Conservation (phyloP, 1,140 invertebrate genomes). For the Pseudomyrmex sp. region DNA sequence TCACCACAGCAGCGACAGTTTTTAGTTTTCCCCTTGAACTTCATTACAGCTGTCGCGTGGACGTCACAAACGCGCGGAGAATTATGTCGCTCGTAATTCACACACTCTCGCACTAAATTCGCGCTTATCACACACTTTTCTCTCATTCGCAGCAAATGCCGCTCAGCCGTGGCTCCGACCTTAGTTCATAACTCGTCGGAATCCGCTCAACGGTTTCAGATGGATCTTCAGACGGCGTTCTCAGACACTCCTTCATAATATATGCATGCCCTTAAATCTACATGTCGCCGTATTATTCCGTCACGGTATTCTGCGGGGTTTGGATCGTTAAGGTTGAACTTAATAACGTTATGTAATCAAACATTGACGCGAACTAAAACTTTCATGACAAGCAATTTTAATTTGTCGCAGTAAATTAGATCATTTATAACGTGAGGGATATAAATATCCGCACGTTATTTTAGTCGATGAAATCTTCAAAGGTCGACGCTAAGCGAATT, state of each 20-base stretch:
- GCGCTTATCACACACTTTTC: slow-evolving; percentile 26
- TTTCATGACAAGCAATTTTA: neutral
- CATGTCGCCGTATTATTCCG: slow-evolving; percentile 41
- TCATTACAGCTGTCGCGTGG: neutral
- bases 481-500: too few species aligned
- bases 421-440: too few species aligned
- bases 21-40: slow-evolving; percentile 28
- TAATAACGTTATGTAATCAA: slow-evolving; percentile 5
- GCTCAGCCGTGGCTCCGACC: slow-evolving; percentile 4
- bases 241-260: neutral
- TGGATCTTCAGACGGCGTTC: neutral
- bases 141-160: neutral
- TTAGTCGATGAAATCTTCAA: too few species aligned
- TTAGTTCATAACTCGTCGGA: slow-evolving; percentile 37
- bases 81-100: slow-evolving; percentile 30
- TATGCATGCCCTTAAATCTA: slow-evolving; percentile 40
- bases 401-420: neutral
- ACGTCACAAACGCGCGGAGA: neutral
- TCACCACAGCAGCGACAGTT: too few species aligned
- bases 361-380: slow-evolving; percentile 18
- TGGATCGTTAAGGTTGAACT: neutral
- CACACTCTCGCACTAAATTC: neutral
- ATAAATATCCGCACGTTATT: too few species aligned
- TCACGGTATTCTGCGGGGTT: slow-evolving; percentile 10
- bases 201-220: neutral